Base-by-base conservation (phyloP, 2,797 vertebrate species). In the Poecilia picta region DNA sequence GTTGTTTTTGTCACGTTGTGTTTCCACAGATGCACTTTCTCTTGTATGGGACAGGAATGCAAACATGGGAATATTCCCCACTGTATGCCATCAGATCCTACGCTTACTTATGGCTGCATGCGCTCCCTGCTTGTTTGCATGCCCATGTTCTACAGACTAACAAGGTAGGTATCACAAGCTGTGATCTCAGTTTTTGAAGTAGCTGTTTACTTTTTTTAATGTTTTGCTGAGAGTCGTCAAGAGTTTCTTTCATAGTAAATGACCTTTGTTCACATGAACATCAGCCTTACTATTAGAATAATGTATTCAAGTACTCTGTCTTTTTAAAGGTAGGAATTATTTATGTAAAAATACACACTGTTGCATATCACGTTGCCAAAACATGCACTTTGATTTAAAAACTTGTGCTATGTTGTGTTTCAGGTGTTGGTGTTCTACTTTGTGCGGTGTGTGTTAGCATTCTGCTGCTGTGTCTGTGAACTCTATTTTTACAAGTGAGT, bases 401-500 rank as follows among this genome's bases (percentile, higher is more conserved):
- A 5, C 33, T 76, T 81, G 73, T 84, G 75, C 82, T 81, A 5
- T 79, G 68, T 73, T 88, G 45, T 84, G 75, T 91, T 92, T 87
- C 93, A 99, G 98, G 97, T 99, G 88, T 96, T 99, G 86, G 97
- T 99, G 82, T 99, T 99, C 95, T 99, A 99, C 93, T 99, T 99
- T 93, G 94, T 99, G 72, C 97, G 98, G 86, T 99, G 98, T 86
- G 96, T 98, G 82, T 93, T 99, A 91, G 98, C 98, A 10, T 99
- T 99, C 94, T 94, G 96, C 93, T 99, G 98, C 95, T 99, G 98
- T 81, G 55, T 98, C 84, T 99, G 98, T 93, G 98, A 99, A 74
- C 97, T 99, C 89, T 99, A 99, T 93, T 99, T 99, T 92, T 99
- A 99, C 94, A 99, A 99, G 98, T 99, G 93, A 98, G 98, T 94